Conservation (phyloP, 2,888 invertebrate species). For the Lepidonotus clava region DNA sequence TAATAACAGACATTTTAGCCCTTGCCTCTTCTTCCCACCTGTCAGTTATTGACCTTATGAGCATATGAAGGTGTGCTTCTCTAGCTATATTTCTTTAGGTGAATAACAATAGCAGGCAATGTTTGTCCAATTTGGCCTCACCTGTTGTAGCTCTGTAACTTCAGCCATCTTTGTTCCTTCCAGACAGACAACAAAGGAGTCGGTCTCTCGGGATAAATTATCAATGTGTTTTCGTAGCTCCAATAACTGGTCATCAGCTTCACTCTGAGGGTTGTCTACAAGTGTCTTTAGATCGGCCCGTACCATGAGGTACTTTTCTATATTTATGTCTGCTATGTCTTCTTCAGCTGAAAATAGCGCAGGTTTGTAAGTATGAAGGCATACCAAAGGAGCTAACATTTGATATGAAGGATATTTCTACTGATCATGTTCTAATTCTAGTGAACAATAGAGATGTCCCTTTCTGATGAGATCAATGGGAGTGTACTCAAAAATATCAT, state of each 20-base stretch:
- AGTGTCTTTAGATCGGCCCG: slow-evolving; percentile 63
- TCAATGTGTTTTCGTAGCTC: slow-evolving; percentile 69
- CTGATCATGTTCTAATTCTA: no score
- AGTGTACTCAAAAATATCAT: background rate
- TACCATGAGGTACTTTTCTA: slow-evolving; percentile 67
- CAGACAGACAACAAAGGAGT: slow-evolving; percentile 71
- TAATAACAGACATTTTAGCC: no score
- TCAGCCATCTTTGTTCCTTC: slow-evolving; percentile 62
- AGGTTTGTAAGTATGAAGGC: no score
- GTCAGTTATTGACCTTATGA: no score
- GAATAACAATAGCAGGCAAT: background rate
- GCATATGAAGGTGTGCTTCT: background rate
- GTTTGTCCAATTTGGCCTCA: background rate
- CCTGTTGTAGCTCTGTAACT: slow-evolving; percentile 9
- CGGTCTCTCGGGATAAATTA: slow-evolving; percentile 66
- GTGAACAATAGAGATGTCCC: no score
- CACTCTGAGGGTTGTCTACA: slow-evolving; percentile 63
- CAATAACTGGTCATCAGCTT: slow-evolving; percentile 68
- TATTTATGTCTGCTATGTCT: slow-evolving; percentile 66
- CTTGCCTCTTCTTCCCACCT: no score
- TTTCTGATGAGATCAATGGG: no score
- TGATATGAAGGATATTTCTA: no score
- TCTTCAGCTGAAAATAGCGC: slow-evolving; percentile 65
- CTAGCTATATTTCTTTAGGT: background rate
- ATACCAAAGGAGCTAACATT: no score